Base-by-base conservation (phyloP, 2,888 invertebrate genomes). In the Agrotis puta region DNA sequence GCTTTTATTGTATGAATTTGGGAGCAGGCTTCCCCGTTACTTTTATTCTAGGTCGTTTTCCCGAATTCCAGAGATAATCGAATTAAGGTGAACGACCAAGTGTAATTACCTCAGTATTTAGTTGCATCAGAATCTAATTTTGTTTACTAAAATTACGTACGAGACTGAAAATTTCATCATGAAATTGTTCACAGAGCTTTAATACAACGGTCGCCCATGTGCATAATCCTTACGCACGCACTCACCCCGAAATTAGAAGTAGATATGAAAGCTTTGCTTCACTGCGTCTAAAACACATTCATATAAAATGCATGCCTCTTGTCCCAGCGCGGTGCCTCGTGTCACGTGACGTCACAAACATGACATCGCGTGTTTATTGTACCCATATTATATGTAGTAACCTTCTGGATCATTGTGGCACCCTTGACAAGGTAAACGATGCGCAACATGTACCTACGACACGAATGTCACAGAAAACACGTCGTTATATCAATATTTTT, bases 241-340 rank as follows among this genome's bases (percentile, higher is more conserved):
- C 43, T 43, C 63, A 54, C n/a, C 2, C 58, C 22, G 50, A 80
- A 80, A 72, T 76, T 22, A 76, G 47, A 56, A n/a, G 65, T 64
- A 61, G 33, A 69, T 70, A 68, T n/a, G 20, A 64, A 69, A 16
- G 54, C 24, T 16, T 39, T 7, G 62, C 54, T 48, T 24, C 53
- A 57, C 53, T 72, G 64, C 59, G 54, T 74, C 63, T 51, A 22
- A 77, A 57, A 70, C 50, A 57, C 22, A 62, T 62, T 83, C 72
- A 81, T 81, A 51, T 53, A 70, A 78, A 81, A 81, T 78, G 83
- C 70, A 81, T 71, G 72, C 47, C 48, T 62, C 39, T 51, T 62
- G 61, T 57, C 56, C 58, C 72, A 43, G 51, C 3, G 53, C 62
- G 57, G 43, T 24, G 39, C 20, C 20, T 53, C 67, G 61, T 45